phyloP scores from a whole-genome alignment of 2,888 invertebrate genomes.

The Drosophila meridiana region DNA sequence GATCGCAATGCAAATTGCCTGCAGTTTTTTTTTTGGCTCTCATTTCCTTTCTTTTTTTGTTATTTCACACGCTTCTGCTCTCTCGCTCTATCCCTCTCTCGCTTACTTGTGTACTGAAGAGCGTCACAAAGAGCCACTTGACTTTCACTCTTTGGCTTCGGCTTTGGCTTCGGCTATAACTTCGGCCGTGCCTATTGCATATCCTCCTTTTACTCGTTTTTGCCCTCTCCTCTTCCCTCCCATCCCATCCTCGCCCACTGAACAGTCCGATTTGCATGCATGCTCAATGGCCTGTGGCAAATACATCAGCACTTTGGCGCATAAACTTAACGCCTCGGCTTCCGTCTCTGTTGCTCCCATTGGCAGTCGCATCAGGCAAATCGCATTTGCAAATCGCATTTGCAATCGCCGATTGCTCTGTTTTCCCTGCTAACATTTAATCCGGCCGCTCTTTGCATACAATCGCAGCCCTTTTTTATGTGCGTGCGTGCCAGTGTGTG shows the following conservation, averaged over 20 bases:
- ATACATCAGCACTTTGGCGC: constrained; percentile 62
- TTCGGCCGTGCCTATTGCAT: constrained; percentile 18
- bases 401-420: constrained; percentile 34
- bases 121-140: constrained; percentile 73
- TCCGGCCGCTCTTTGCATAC: constrained; percentile 55
- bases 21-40: constrained; percentile 33
- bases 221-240: background rate
- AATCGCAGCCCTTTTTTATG: constrained; percentile 51
- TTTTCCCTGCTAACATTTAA: constrained; percentile 39
- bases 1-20: constrained; percentile 74
- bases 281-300: constrained; percentile 71
- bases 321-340: constrained; percentile 53
- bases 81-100: background rate
- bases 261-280: constrained; percentile 55
- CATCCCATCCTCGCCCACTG: background rate
- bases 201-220: constrained; percentile 11
- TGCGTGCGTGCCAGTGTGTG: background rate
- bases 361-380: constrained; percentile 15
- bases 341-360: constrained; percentile 19
- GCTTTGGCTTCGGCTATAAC: constrained; percentile 6
- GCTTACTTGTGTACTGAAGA: constrained; percentile 32
- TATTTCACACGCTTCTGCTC: constrained; percentile 14
- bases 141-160: constrained; percentile 67
- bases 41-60: constrained; percentile 5
- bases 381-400: constrained; percentile 28